phyloP scores from a whole-genome alignment of 2,797 vertebrate genomes.

The Hipposideros larvatus region DNA sequence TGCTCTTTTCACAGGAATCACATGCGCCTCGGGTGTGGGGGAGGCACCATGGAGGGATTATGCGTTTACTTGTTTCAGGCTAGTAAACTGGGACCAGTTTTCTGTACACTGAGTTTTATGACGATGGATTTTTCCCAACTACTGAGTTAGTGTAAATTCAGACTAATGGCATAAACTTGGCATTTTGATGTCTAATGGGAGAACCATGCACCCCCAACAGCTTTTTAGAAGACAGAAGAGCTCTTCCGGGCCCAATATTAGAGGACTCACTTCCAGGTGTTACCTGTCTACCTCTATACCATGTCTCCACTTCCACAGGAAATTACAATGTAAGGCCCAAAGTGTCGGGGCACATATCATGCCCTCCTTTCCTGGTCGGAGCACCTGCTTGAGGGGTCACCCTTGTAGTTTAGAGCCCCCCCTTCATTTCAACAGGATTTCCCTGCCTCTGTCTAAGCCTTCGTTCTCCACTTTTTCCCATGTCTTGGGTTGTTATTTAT shows the following conservation, averaged over 20 bases:
- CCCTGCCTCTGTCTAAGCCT: background rate
- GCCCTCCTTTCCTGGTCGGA: background rate
- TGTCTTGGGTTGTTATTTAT: background rate
- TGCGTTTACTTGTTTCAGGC: background rate
- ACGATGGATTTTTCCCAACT: background rate
- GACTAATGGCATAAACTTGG: background rate
- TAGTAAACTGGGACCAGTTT: background rate
- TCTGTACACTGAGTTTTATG: background rate
- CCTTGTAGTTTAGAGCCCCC: background rate
- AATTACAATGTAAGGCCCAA: background rate
- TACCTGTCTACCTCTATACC: background rate
- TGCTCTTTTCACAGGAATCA: background rate
- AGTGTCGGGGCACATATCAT: background rate
- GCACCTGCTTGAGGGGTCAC: too few relatives aligned
- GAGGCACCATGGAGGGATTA: background rate
- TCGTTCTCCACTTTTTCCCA: background rate
- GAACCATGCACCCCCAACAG: background rate
- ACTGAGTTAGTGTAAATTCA: background rate
- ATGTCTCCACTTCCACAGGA: background rate
- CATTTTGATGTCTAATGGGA: background rate
- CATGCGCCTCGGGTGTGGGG: background rate
- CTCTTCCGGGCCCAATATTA: background rate
- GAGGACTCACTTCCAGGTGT: background rate
- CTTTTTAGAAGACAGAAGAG: background rate
- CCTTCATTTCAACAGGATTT: background rate